Evolutionary conservation across 2,113 vertebrate species (phyloP).

Genomic region (Otus sunia): DNA sequence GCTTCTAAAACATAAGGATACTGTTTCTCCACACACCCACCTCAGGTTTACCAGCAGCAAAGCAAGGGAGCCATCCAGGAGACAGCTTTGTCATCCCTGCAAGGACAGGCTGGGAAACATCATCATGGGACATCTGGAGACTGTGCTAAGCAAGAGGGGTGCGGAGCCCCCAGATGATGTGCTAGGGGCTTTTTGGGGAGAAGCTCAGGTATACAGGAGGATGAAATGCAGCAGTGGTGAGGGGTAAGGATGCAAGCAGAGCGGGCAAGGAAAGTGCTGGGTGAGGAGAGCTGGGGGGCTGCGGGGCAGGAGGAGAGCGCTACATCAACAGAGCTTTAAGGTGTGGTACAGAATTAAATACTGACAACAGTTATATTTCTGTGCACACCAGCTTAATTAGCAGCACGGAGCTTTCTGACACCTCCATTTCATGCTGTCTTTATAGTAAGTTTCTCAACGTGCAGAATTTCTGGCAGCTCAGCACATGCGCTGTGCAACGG

Average conservation of each 20-base stretch:
- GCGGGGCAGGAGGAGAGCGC: not conserved
- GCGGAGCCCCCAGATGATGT: not conserved
- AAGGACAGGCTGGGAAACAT: not conserved
- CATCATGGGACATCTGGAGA: not conserved
- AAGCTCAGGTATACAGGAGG: not conserved
- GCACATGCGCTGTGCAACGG: not conserved
- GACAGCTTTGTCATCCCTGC: not conserved
- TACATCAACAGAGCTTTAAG: not conserved
- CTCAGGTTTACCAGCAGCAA: rapidly evolving
- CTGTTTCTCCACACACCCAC: not conserved
- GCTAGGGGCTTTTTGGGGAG: not conserved
- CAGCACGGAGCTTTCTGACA: slow-evolving; percentile 32
- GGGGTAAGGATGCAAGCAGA: not conserved
- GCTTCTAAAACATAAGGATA: not conserved
- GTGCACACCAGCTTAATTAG: slow-evolving; percentile 43
- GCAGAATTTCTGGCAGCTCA: slow-evolving; percentile 28
- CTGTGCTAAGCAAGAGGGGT: not conserved
- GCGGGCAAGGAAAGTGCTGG: not conserved
- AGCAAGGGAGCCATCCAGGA: not conserved
- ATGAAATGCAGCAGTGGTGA: not conserved
- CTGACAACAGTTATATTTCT: slow-evolving; percentile 24
- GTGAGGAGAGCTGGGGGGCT: not conserved
- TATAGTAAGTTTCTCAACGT: not conserved
- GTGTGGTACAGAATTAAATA: not conserved
- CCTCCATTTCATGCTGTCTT: slow-evolving; percentile 52